phyloP scores from a whole-genome alignment of 2,113 vertebrate genomes.

The Dicentrarchus labrax region DNA sequence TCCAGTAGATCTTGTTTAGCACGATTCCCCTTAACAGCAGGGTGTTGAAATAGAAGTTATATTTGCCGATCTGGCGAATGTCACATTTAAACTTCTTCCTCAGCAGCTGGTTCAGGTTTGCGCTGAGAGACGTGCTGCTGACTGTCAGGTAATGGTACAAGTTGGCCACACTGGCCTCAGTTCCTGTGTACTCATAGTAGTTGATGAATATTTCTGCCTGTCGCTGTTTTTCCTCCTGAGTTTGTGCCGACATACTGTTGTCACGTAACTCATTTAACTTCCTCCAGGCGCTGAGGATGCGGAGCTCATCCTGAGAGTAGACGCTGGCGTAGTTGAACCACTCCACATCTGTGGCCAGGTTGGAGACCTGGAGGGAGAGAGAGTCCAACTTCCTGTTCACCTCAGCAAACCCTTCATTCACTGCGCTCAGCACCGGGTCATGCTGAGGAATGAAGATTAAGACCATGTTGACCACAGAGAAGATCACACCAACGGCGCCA shows the following conservation, averaged over 20 bases:
- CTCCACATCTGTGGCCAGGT: conserved; percentile 13
- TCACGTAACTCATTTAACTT: background rate
- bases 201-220: background rate
- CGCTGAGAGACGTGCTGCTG: background rate
- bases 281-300: conserved; percentile 13
- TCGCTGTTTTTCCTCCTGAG: fast-evolving
- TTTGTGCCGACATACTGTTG: background rate
- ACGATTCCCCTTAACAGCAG: background rate
- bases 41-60: background rate
- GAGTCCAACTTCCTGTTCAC: conserved; percentile 14
- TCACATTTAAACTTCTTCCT: conserved; percentile 10
- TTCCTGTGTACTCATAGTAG: conserved; percentile 20
- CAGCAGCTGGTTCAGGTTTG: conserved; percentile 5
- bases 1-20: fast-evolving
- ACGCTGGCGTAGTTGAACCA: conserved; percentile 8
- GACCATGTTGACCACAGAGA: background rate
- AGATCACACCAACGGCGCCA: background rate
- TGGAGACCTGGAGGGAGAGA: background rate
- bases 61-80: fast-evolving
- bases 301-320: conserved; percentile 19
- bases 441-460: background rate
- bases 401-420: background rate
- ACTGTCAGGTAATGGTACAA: conserved; percentile 28
- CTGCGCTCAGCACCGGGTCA: background rate
- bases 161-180: conserved; percentile 13